A percentile compares a stretch with the other conserved stretches of the same genome.
Conservation (phyloP, 2,113 vertebrate genomes). For the Microcebus lehilahytsara region DNA sequence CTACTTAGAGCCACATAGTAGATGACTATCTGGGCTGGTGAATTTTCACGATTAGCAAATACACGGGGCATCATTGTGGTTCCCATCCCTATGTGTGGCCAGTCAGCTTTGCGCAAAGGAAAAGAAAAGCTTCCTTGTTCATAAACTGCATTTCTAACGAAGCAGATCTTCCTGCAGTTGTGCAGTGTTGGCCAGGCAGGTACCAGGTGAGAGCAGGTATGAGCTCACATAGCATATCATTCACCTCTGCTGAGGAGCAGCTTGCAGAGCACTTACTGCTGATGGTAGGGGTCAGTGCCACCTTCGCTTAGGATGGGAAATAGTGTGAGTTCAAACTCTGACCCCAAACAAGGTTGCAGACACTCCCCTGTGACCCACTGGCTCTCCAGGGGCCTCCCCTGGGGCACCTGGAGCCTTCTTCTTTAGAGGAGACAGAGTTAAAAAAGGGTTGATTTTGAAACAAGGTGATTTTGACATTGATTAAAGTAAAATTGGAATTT, state of each 20-base stretch:
- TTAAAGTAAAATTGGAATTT: conserved; percentile 38
- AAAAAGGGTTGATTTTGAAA: neutral
- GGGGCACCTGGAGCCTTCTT: neutral
- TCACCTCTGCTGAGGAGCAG: neutral
- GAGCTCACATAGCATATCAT: neutral
- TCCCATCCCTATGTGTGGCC: conserved; percentile 14
- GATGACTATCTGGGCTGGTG: conserved; percentile 22
- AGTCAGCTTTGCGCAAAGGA: neutral
- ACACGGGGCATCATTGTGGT: neutral
- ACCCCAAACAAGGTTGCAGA: neutral
- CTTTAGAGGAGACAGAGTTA: neutral
- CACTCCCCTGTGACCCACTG: neutral
- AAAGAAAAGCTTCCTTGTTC: conserved; percentile 26
- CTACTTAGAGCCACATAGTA: neutral
- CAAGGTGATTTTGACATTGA: neutral
- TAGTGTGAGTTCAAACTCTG: neutral
- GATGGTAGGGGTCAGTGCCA: neutral
- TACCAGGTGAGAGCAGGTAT: neutral
- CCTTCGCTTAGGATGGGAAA: neutral
- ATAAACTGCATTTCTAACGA: neutral
- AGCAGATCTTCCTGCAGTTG: neutral
- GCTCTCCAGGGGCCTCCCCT: neutral
- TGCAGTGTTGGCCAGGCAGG: neutral
- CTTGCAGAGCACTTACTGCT: neutral
- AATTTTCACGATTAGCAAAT: neutral